These are phyloP conservation scores for Crotalus helleri DNA, from an alignment of 2,113 vertebrate genomes.

Conservation along the genomic window DNA sequence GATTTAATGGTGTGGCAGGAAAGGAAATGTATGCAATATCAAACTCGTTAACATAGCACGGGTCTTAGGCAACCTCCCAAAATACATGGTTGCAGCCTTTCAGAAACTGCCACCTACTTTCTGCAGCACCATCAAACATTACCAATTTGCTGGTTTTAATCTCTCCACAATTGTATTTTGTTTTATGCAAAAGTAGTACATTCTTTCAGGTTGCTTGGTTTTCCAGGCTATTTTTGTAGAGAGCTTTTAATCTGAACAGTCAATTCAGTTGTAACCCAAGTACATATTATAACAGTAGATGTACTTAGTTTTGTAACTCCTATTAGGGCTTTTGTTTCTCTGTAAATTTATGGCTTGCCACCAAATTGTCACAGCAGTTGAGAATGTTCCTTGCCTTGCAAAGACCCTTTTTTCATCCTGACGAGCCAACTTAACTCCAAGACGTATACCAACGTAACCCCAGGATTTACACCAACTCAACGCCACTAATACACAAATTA, in stretches of 20 bases:
- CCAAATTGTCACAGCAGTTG: not conserved
- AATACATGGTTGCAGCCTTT: not conserved
- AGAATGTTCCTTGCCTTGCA: not conserved
- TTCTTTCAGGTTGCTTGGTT: not conserved
- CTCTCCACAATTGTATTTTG: not conserved
- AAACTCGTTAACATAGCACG: not conserved
- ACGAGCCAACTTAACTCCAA: not conserved
- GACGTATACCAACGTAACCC: not conserved
- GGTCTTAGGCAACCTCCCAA: not conserved
- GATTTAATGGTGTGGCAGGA: constrained; percentile 42
- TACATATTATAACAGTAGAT: not conserved
- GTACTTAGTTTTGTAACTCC: not conserved
- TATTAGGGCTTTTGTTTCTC: not conserved
- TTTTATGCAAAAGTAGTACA: not conserved
- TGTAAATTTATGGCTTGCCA: not conserved
- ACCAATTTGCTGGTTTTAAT: not conserved
- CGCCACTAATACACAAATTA: not conserved
- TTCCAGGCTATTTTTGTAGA: not conserved
- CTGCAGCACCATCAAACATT: not conserved
- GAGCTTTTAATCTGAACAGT: not conserved
- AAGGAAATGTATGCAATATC: constrained; percentile 37
- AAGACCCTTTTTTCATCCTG: not conserved
- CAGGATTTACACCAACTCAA: not conserved
- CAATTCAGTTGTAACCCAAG: not conserved
- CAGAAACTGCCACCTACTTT: not conserved